A percentile compares a stretch with the other conserved stretches of the same genome.
Evolutionary conservation across 2,797 vertebrate genomes (phyloP).

Genomic region (Sphenopsis melanotis): DNA sequence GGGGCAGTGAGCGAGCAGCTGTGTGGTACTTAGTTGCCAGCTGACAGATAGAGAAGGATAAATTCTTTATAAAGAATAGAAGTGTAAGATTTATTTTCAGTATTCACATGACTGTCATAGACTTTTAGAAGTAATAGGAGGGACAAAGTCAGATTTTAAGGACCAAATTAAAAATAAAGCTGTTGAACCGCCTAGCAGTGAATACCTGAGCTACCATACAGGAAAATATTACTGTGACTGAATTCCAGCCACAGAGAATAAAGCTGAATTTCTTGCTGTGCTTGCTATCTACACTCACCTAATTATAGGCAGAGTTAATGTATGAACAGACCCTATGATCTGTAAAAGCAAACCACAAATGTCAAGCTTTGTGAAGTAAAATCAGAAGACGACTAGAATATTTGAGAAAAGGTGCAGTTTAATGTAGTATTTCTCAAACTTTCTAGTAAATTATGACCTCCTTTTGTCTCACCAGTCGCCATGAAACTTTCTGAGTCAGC

Average conservation of each 20-base stretch:
- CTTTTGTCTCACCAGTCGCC: neutral
- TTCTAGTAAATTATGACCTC: neutral
- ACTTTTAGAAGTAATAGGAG: neutral
- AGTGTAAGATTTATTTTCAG: neutral
- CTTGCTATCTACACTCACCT: neutral
- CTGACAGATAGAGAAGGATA: neutral
- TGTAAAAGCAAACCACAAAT: conserved; percentile 32
- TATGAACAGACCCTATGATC: conserved; percentile 4
- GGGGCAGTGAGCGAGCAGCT: fast-evolving
- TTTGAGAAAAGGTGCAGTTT: neutral
- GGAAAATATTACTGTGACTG: neutral
- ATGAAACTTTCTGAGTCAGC: conserved; percentile 4
- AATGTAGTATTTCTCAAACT: conserved; percentile 4
- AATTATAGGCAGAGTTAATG: conserved; percentile 6
- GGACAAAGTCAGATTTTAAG: neutral
- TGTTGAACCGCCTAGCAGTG: neutral
- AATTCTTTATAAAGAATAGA: neutral
- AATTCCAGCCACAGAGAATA: neutral
- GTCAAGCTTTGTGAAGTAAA: conserved; percentile 2
- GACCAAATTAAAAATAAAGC: conserved; percentile 18
- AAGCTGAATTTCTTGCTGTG: conserved; percentile 18
- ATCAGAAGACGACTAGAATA: neutral
- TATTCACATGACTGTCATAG: neutral
- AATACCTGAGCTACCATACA: neutral
- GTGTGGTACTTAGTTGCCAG: no score